These are phyloP conservation scores for Aptenodytes patagonicus DNA, from an alignment of 2,113 vertebrate species.

Conservation along the genomic window DNA sequence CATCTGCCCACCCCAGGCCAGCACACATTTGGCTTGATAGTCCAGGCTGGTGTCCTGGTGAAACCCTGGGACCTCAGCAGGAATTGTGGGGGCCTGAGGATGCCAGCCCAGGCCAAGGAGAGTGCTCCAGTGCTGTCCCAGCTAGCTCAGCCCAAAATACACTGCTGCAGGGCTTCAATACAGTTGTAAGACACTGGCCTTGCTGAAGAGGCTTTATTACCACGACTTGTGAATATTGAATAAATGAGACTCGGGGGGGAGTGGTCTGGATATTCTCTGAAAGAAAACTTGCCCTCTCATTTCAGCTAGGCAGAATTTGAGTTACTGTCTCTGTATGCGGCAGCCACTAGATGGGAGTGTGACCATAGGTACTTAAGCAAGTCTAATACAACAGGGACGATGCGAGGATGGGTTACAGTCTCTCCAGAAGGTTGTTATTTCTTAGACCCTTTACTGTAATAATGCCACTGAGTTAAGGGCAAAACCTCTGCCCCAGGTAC, in stretches of 20 bases:
- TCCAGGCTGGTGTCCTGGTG: background rate
- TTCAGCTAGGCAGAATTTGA: background rate
- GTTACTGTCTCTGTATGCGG: background rate
- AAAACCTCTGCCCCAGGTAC: background rate
- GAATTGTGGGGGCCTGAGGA: background rate
- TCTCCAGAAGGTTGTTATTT: background rate
- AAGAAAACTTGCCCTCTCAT: background rate
- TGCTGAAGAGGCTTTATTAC: background rate
- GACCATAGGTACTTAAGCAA: background rate
- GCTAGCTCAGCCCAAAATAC: background rate
- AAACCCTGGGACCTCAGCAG: background rate
- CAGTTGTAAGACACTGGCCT: background rate
- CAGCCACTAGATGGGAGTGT: constrained; percentile 61
- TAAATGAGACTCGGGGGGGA: background rate
- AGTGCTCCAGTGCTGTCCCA: background rate
- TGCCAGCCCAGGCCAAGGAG: background rate
- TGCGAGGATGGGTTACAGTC: background rate
- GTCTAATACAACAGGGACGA: rapidly evolving
- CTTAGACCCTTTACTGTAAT: background rate
- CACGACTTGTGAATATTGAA: background rate
- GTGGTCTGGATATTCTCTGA: background rate
- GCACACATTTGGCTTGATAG: background rate
- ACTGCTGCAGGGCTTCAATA: background rate
- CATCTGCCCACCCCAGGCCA: background rate
- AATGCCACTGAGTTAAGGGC: background rate